Base-by-base conservation (phyloP, 2,888 invertebrate genomes). In the Cryptus viduatorius region DNA sequence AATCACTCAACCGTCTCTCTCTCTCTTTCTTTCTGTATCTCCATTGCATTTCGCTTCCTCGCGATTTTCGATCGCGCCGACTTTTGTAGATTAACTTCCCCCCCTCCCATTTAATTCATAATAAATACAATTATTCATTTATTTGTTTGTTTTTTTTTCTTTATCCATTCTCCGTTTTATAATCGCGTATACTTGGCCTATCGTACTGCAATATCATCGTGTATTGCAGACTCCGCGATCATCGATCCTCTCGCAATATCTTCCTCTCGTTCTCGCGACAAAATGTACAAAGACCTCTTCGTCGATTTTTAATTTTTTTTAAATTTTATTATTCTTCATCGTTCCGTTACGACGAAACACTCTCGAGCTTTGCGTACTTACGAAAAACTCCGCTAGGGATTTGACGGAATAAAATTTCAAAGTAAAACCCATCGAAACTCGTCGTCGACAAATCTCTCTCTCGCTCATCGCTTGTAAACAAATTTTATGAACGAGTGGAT, bases 91-190 rank as follows among this genome's bases (percentile, higher is more conserved):
- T 79, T 80, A 48, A n/a, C 14, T 48, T 56, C 42, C 42, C n/a
- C 29, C 50, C 68, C 64, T 71, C 82, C 75, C 75, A 80, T 71
- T 82, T 84, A 71, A 84, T 84, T 86, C 84, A 78, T 84, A 87
- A 88, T 88, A 88, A 88, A 88, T 88, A 88, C 87, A 87, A 88
- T 86, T 86, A 86, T 85, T 85, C 83, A 83, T 85, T 24, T 24
- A 24, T 24, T 24, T 24, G 24, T 82, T 56, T 29, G 16, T 59
- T 24, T 61, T 61, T 53, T 16, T 16, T 16, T 82, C 61, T 83
- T 79, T 73, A 85, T 84, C 82, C 77, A 73, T 86, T 79, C 71
- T 56, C 67, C 69, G 48, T n/a, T 61, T 37, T 5, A 64, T 79
- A 48, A 68, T 69, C 69, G 61, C 64, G 50, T 82, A 53, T 68